phyloP scores from a whole-genome alignment of 2,797 vertebrate species.

The Xenentodon cancila region DNA sequence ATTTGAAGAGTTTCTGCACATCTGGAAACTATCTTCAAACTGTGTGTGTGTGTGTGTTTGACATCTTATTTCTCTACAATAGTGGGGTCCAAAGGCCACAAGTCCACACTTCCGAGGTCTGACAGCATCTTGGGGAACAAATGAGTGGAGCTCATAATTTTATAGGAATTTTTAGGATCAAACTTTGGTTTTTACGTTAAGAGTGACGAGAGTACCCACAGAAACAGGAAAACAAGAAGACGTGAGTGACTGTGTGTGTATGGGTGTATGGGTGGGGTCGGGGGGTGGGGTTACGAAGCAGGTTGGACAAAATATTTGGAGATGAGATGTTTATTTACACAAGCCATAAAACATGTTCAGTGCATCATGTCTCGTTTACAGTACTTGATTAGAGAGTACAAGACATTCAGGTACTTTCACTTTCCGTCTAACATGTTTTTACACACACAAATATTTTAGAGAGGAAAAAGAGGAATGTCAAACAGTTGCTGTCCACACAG shows the following conservation, averaged over 20 bases:
- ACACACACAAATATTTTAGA: neutral
- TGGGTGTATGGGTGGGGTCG: too few species aligned
- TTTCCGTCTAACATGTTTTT: conserved; percentile 17
- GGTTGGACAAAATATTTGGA: conserved; percentile 28
- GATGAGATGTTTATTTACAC: conserved; percentile 69
- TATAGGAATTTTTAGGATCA: too few species aligned
- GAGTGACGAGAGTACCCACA: too few species aligned
- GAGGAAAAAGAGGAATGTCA: too few species aligned
- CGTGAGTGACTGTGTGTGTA: too few species aligned
- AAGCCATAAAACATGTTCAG: conserved; percentile 52
- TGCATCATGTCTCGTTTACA: conserved; percentile 64
- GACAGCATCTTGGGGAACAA: neutral
- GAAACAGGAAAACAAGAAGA: too few species aligned
- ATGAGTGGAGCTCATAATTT: too few species aligned
- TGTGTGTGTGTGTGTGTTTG: neutral
- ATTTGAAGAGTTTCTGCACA: conserved; percentile 12
- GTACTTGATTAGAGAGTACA: conserved; percentile 51
- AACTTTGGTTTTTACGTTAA: too few species aligned
- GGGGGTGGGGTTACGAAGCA: conserved; percentile 14
- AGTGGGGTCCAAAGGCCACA: neutral
- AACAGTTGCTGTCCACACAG: neutral
- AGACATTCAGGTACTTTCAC: conserved; percentile 33
- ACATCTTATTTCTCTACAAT: neutral
- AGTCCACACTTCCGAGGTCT: too few species aligned
- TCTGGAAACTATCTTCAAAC: conserved; percentile 48